These are phyloP conservation scores for Drosophila navojoa DNA, from an alignment of 1,140 invertebrate species.

Conservation along the genomic window DNA sequence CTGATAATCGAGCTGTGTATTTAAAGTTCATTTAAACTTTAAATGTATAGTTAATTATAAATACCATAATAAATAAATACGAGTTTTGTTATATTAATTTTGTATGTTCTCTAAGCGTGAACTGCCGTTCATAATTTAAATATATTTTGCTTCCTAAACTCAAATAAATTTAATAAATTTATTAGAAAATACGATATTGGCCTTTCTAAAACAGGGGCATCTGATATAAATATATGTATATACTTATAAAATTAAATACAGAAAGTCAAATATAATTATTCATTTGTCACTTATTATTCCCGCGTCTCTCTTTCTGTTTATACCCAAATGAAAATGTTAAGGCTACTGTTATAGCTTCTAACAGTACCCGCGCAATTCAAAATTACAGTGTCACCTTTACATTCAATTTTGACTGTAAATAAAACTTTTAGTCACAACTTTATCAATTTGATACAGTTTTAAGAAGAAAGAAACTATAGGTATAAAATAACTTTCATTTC, in stretches of 20 bases:
- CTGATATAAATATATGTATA: too few species aligned
- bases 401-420: not conserved
- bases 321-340: constrained; percentile 10
- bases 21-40: not conserved
- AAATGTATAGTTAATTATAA: not conserved
- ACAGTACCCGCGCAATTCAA: constrained; percentile 7
- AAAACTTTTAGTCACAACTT: constrained; percentile 1
- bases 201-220: too few species aligned
- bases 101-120: too few species aligned
- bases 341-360: not conserved
- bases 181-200: too few species aligned
- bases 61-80: too few species aligned
- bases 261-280: not conserved
- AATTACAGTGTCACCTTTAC: not conserved
- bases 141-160: too few species aligned
- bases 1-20: not conserved
- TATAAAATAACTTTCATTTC: too few species aligned
- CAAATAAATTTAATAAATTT: too few species aligned
- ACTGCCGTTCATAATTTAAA: too few species aligned
- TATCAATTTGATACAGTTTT: too few species aligned
- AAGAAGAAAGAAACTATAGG: too few species aligned
- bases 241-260: not conserved
- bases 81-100: too few species aligned
- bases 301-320: not conserved
- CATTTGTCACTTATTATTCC: not conserved